Conservation (phyloP, 2,888 invertebrate species). For the Agonum fuliginosum region DNA sequence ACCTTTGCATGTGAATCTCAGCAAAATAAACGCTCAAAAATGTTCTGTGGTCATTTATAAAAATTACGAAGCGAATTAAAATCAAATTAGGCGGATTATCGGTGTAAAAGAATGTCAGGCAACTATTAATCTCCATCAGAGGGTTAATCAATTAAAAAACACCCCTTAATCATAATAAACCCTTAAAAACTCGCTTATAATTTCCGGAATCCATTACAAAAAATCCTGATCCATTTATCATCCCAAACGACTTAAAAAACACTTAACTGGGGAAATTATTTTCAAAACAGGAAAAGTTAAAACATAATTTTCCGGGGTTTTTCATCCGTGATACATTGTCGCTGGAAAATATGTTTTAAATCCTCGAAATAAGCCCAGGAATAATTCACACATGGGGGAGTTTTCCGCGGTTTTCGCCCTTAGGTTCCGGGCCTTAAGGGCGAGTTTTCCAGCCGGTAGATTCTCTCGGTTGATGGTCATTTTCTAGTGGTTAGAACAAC, state of each 20-base stretch:
- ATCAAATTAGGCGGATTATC: neutral
- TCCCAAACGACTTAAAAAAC: constrained; percentile 46
- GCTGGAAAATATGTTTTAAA: constrained; percentile 57
- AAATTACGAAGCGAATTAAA: too few species aligned
- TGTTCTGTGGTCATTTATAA: too few species aligned
- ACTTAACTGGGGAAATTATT: constrained; percentile 49
- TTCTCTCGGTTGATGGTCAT: constrained; percentile 25
- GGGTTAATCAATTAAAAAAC: constrained; percentile 42
- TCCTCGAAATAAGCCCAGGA: constrained; percentile 39
- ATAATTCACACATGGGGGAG: constrained; percentile 30
- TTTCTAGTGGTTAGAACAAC: constrained; percentile 51
- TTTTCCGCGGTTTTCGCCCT: constrained; percentile 1
- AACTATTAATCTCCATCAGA: constrained; percentile 19
- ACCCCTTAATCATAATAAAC: neutral
- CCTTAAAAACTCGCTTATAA: neutral
- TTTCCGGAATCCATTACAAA: constrained; percentile 14
- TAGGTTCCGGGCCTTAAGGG: neutral
- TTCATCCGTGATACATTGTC: constrained; percentile 53
- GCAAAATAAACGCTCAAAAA: too few species aligned
- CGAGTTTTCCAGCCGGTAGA: neutral
- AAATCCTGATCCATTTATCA: constrained; percentile 46
- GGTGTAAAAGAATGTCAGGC: neutral
- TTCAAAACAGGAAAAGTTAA: constrained; percentile 54
- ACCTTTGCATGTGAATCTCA: too few species aligned
- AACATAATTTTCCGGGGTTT: constrained; percentile 57